Percentiles rank a stretch among this genome's conserved stretches.
These are phyloP conservation scores for Conchocele bisecta DNA, from an alignment of 2,888 invertebrate species.

Conservation along the genomic window DNA sequence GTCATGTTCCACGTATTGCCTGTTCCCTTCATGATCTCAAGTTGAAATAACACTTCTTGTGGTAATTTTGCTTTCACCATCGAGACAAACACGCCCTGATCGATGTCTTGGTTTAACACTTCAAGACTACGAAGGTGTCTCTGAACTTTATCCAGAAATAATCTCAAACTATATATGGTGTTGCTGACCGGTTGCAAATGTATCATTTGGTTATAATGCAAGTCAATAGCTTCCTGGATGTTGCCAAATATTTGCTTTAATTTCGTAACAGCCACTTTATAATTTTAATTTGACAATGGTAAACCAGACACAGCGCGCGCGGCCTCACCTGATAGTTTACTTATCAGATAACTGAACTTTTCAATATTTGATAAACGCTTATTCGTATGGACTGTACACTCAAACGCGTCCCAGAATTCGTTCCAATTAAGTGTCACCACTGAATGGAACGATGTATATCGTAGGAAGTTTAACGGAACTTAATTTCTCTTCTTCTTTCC, in stretches of 20 bases:
- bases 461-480: conserved; percentile 22
- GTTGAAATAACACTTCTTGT: conserved; percentile 10
- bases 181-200: conserved; percentile 12
- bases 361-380: conserved; percentile 9
- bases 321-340: conserved; percentile 28
- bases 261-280: conserved; percentile 17
- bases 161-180: conserved; percentile 21
- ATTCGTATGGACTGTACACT: conserved; percentile 24
- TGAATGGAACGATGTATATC: conserved; percentile 17
- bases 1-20: conserved; percentile 3
- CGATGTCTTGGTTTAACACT: conserved; percentile 21
- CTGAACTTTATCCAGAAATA: conserved; percentile 26
- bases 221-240: conserved; percentile 32
- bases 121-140: conserved; percentile 27
- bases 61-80: conserved; percentile 29
- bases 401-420: conserved; percentile 31
- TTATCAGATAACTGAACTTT: conserved; percentile 16
- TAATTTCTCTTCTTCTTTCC: too few species aligned
- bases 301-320: conserved; percentile 20
- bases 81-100: conserved; percentile 33
- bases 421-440: conserved; percentile 16
- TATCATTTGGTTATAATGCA: conserved; percentile 25
- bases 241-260: conserved; percentile 23
- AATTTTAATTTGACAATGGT: conserved; percentile 34
- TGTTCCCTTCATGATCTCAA: conserved; percentile 16